phyloP scores from a whole-genome alignment of 2,113 vertebrate species.

The Thomomys bottae region DNA sequence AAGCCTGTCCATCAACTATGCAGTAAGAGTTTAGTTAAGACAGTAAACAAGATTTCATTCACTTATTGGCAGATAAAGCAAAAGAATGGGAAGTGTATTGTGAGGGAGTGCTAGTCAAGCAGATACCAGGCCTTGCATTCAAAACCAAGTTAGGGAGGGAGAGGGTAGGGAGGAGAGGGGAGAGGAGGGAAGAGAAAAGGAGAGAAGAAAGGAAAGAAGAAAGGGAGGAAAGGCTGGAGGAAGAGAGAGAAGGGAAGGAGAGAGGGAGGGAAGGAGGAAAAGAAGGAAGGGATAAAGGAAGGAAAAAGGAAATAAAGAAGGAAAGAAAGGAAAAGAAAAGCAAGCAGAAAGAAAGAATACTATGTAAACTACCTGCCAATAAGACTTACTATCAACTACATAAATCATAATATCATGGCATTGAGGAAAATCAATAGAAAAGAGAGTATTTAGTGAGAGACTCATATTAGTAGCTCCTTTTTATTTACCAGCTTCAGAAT shows the following conservation, averaged over 20 bases:
- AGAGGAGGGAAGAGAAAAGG: neutral
- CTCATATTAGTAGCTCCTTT: neutral
- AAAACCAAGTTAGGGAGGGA: too few species aligned
- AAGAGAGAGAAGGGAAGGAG: neutral
- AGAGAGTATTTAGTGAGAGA: neutral
- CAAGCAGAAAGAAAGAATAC: neutral
- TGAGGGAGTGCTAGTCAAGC: too few species aligned
- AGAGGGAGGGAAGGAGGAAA: neutral
- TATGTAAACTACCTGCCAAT: neutral
- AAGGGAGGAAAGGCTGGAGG: neutral
- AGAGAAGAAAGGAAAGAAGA: neutral
- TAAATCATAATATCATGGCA: neutral
- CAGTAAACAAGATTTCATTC: too few species aligned
- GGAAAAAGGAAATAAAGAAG: neutral
- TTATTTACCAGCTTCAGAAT: neutral
- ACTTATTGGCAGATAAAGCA: too few species aligned
- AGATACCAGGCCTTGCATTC: too few species aligned
- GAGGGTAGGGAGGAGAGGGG: neutral
- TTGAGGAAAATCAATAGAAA: neutral
- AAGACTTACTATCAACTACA: neutral
- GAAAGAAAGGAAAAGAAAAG: neutral
- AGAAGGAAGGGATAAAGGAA: neutral
- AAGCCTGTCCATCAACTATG: too few species aligned
- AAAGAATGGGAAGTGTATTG: too few species aligned
- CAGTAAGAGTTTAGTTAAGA: too few species aligned